Base-by-base conservation (phyloP, 2,113 vertebrate species). In the Chauna torquata region DNA sequence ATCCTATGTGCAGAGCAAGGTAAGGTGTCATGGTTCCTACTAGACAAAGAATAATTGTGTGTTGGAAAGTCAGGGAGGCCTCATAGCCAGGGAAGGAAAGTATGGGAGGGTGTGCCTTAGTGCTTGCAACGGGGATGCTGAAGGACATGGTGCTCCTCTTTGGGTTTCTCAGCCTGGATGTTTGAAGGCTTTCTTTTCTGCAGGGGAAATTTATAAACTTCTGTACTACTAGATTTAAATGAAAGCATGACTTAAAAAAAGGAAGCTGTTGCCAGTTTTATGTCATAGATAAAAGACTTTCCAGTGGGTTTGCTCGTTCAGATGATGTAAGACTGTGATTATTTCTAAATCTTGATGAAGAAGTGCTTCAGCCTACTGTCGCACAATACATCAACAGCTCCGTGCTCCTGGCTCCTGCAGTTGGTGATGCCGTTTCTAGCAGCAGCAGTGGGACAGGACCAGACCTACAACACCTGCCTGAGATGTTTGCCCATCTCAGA, bases 1-100 rank as follows among this genome's bases (percentile, higher is more conserved):
- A 49, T 97, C 45, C 75, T 97, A 0, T 90, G 92, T 0, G 62
- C 71, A 61, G 12, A 54, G 82, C 91, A 82, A 97, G 97, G 97
- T 97, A 90, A 97, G 97, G 30, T 9, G 6, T 24, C 11, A 11
- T 0, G 3, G 11, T 30, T 82, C 2, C 74, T 89, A 9, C 32
- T 54, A 20, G 52, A 30, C 8, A 28, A 80, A n/a, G 34, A 7
- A 8, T 0, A 40, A 9, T 23, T n/a, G 75, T 0, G 3, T 11
- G 45, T 42, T 83, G 55, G 50, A n/a, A 40, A 57, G 61, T 15
- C 23, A 12, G 36, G 66, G 34, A n/a, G 7, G 6, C 14, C 47
- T 84, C 1, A 0, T n/a, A 44, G n/a, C 11, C 59, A 12, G 12
- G 45, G 49, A 10, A 27, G 27, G 30, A 70, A 57, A 25, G 10